Conservation (phyloP, 2,113 vertebrate species). For the Microtus ochrogaster region DNA sequence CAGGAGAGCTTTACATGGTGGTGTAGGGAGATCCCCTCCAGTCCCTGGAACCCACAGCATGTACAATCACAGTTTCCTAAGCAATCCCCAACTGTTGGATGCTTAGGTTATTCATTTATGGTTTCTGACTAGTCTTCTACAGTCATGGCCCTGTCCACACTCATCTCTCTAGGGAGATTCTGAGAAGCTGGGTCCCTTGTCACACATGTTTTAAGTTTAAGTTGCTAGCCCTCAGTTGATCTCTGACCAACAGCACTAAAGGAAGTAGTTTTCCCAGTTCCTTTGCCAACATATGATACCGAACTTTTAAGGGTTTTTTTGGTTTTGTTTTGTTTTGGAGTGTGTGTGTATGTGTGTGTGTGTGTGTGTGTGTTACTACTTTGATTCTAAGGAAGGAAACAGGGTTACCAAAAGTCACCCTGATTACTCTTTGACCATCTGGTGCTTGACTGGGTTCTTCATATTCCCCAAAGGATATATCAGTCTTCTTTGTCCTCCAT, state of each 20-base stretch:
- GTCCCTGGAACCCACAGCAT: not conserved
- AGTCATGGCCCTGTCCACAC: fast-evolving
- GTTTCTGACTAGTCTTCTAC: not conserved
- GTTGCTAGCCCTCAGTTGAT: not conserved
- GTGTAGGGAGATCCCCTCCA: not conserved
- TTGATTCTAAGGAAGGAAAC: not conserved
- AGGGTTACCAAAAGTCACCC: not conserved
- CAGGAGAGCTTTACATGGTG: not conserved
- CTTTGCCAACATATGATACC: not conserved
- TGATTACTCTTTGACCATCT: not conserved
- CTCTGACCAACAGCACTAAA: not conserved
- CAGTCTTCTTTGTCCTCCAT: not conserved
- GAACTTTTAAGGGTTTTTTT: not conserved
- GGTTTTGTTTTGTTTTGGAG: no score
- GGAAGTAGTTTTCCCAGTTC: not conserved
- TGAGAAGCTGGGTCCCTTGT: not conserved
- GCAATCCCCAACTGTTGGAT: not conserved
- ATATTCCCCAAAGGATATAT: no score
- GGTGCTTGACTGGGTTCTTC: not conserved
- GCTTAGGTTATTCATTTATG: not conserved
- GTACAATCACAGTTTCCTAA: not conserved
- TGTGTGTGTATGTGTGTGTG: no score
- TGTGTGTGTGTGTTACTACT: not conserved
- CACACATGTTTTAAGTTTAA: conserved; percentile 2
- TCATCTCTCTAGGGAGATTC: not conserved